These are phyloP conservation scores for Diaperis boleti DNA, from an alignment of 2,888 invertebrate species.

Conservation along the genomic window DNA sequence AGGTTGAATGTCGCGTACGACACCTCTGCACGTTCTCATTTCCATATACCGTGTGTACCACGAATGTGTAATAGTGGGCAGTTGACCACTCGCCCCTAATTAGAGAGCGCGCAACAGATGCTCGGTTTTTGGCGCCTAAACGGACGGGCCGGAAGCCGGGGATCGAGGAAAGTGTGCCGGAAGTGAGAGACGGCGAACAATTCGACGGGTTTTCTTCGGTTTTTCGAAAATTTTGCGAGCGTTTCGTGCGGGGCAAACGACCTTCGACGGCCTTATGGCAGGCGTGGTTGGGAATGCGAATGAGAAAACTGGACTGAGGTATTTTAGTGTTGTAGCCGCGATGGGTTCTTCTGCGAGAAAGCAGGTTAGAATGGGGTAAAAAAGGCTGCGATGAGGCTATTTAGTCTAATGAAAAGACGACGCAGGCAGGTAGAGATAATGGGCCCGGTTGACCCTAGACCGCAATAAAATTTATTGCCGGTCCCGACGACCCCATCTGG, in stretches of 20 bases:
- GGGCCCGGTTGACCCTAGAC: too few relatives aligned
- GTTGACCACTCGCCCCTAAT: conserved; percentile 26
- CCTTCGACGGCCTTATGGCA: conserved; percentile 7
- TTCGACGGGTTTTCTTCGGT: background rate
- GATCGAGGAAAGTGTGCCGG: conserved; percentile 12
- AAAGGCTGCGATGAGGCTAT: too few relatives aligned
- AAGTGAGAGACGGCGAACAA: background rate
- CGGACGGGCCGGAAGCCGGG: background rate
- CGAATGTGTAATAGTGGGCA: conserved; percentile 18
- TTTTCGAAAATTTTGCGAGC: background rate
- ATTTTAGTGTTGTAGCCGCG: too few relatives aligned
- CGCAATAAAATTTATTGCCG: too few relatives aligned
- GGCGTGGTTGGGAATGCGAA: conserved; percentile 2
- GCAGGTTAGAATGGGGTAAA: too few relatives aligned
- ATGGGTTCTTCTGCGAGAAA: background rate
- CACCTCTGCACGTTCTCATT: conserved; percentile 57
- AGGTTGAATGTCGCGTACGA: conserved; percentile 56
- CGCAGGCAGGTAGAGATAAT: too few relatives aligned
- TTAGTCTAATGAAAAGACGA: too few relatives aligned
- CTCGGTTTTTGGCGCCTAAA: conserved; percentile 9
- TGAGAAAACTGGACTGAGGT: too few relatives aligned
- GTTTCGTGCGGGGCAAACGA: background rate
- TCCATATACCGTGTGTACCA: conserved; percentile 42
- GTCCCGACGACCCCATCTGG: too few relatives aligned
- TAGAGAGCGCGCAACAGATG: background rate